Percentiles rank a stretch among this genome's conserved stretches.
phyloP scores from a whole-genome alignment of 2,888 invertebrate genomes.

The Abscondita cerata region DNA sequence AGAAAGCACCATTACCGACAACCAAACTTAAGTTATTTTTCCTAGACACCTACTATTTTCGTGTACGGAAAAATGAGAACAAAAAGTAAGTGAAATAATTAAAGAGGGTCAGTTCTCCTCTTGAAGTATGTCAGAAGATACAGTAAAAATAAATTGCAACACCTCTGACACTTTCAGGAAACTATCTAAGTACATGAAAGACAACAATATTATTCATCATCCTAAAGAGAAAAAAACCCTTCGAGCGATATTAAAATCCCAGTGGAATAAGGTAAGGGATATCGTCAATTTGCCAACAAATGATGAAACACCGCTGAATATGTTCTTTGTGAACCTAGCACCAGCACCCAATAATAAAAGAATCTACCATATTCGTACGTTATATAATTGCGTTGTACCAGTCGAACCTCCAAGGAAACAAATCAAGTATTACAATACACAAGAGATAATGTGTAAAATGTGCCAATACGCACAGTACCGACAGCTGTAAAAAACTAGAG shows the following conservation, averaged over 20 bases:
- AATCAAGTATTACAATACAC: too few relatives aligned
- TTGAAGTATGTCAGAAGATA: neutral
- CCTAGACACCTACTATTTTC: neutral
- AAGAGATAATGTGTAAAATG: neutral
- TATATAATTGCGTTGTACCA: neutral
- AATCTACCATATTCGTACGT: too few relatives aligned
- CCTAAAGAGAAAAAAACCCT: neutral
- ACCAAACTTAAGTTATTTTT: neutral
- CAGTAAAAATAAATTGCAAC: neutral
- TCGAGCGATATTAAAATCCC: neutral
- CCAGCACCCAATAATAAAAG: neutral
- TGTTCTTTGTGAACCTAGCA: neutral
- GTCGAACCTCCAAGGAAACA: neutral
- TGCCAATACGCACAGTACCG: neutral
- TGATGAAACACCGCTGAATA: too few relatives aligned
- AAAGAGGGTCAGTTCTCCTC: neutral
- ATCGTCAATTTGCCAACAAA: neutral
- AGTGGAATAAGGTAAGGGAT: neutral
- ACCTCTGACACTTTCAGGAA: neutral
- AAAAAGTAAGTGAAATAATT: neutral
- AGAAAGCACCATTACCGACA: neutral
- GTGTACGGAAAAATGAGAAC: neutral
- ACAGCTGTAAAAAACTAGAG: too few relatives aligned
- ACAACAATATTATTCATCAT: neutral
- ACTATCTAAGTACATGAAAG: neutral